Evolutionary conservation across 1,140 invertebrate genomes (phyloP).

Genomic region (Drosophila nigromelanica): DNA sequence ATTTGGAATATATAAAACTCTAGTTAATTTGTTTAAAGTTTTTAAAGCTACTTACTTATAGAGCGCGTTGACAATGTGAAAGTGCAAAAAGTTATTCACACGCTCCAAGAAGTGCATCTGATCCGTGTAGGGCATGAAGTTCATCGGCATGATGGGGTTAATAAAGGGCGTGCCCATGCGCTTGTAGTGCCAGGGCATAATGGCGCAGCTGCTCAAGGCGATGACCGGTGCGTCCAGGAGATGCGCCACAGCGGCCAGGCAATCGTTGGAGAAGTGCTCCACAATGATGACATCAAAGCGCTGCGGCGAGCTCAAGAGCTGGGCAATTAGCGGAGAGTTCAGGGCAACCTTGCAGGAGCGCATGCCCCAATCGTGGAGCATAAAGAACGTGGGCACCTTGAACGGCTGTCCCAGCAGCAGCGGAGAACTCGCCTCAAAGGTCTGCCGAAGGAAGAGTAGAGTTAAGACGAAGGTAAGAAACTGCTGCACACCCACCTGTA

Average conservation of each 20-base stretch:
- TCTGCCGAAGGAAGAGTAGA: conserved; percentile 1
- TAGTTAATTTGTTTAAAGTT: no score
- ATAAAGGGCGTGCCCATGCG: conserved; percentile 86
- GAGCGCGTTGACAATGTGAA: conserved; percentile 79
- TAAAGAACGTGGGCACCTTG: conserved; percentile 62
- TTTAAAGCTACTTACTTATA: conserved; percentile 76
- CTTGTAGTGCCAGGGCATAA: conserved; percentile 86
- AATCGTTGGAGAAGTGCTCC: conserved; percentile 87
- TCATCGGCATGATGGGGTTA: conserved; percentile 85
- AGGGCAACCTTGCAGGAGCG: conserved; percentile 85
- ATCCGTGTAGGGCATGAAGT: conserved; percentile 84
- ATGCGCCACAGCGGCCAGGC: conserved; percentile 85
- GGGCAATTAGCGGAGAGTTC: conserved; percentile 75
- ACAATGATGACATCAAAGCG: conserved; percentile 87
- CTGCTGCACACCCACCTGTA: conserved; percentile 43
- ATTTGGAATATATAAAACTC: no score
- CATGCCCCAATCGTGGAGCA: conserved; percentile 62
- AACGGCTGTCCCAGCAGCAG: conserved; percentile 46
- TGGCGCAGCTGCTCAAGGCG: conserved; percentile 85
- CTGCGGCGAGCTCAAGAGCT: conserved; percentile 81
- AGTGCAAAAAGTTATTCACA: conserved; percentile 84
- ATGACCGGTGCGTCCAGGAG: conserved; percentile 86
- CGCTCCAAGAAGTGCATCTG: conserved; percentile 86
- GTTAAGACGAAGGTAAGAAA: not conserved
- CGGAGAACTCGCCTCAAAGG: conserved; percentile 41